Evolutionary conservation across 2,113 vertebrate genomes (phyloP).

Genomic region (Leptocoma aspasia): DNA sequence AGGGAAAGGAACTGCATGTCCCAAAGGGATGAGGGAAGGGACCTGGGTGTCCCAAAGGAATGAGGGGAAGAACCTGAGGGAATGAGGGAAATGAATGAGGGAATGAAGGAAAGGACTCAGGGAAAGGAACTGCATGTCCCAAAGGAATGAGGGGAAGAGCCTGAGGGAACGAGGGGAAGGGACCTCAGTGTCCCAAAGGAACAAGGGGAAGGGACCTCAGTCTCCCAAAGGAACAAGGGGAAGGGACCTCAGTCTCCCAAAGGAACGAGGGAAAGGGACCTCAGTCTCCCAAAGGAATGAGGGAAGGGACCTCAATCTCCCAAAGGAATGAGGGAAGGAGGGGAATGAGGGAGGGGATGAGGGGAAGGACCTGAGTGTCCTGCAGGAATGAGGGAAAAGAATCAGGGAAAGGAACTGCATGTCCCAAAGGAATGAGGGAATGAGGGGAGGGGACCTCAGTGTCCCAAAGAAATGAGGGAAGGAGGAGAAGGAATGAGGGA

Average conservation of each 20-base stretch:
- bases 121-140: background rate
- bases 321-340: too few relatives aligned
- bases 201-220: background rate
- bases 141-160: background rate
- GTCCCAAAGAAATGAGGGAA: background rate
- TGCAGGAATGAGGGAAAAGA: too few relatives aligned
- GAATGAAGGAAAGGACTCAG: background rate
- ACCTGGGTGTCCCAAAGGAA: too few relatives aligned
- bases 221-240: too few relatives aligned
- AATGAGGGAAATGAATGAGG: background rate
- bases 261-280: background rate
- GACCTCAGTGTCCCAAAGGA: too few relatives aligned
- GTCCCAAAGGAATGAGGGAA: too few relatives aligned
- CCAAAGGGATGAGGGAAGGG: background rate
- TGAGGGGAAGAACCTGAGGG: background rate
- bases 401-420: too few relatives aligned
- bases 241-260: too few relatives aligned
- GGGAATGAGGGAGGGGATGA: too few relatives aligned
- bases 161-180: background rate
- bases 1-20: too few relatives aligned
- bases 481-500: too few relatives aligned
- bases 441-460: fast-evolving
- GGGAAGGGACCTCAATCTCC: too few relatives aligned
- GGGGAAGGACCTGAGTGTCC: fast-evolving
- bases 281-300: background rate